phyloP scores from a whole-genome alignment of 2,113 vertebrate genomes.

The Mugil cephalus region DNA sequence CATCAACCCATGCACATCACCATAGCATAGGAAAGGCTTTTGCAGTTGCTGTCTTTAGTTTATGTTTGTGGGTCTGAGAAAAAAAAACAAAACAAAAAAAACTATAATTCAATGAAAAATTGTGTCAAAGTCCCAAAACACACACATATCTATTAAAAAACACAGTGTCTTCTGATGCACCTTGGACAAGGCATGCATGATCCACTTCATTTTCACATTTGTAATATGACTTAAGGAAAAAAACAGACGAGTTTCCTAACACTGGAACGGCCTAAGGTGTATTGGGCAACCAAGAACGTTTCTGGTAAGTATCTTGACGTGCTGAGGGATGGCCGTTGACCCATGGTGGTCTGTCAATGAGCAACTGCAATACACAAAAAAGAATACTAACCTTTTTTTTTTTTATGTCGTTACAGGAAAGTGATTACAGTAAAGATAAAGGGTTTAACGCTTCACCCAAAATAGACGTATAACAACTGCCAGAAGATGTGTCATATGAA shows the following conservation, averaged over 20 bases:
- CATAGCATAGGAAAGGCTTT: too few relatives aligned
- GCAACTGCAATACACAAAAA: neutral
- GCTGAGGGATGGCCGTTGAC: too few relatives aligned
- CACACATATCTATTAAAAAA: too few relatives aligned
- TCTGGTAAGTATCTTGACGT: neutral
- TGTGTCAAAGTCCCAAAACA: too few relatives aligned
- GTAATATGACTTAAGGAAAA: neutral
- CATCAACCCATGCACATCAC: too few relatives aligned
- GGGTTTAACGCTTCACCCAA: conserved; percentile 1
- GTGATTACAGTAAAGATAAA: neutral
- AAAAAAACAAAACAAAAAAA: too few relatives aligned
- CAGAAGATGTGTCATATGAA: neutral
- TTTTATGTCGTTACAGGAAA: neutral
- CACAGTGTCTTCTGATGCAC: too few relatives aligned
- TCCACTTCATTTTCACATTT: neutral
- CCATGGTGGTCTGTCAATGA: neutral
- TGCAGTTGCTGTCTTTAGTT: too few relatives aligned
- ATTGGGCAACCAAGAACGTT: neutral
- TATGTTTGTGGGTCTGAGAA: too few relatives aligned
- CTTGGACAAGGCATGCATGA: neutral
- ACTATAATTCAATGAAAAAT: too few relatives aligned
- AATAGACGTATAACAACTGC: neutral
- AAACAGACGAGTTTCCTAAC: neutral
- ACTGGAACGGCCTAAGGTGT: neutral
- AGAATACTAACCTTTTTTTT: neutral